Evolutionary conservation across 2,888 invertebrate species (phyloP).

Genomic region (Drosophila paracracens): DNA sequence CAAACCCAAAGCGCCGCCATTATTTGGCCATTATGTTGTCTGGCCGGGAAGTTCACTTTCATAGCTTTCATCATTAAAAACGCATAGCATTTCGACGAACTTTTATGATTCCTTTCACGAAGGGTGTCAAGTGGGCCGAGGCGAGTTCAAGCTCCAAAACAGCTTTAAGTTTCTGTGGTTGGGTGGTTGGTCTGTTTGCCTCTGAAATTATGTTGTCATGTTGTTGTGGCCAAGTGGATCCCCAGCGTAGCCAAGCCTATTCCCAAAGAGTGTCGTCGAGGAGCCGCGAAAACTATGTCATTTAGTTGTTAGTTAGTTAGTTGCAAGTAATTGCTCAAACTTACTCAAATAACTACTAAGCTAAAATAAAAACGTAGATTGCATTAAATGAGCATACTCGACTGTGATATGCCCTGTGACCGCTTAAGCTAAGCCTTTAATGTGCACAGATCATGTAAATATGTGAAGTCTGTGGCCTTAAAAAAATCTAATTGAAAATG

Average conservation of each 20-base stretch:
- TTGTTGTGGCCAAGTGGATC: constrained; percentile 39
- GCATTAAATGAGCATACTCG: not conserved
- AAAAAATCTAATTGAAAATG: not conserved
- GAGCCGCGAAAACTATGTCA: constrained; percentile 62
- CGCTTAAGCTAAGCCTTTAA: not conserved
- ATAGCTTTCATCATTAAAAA: constrained; percentile 67
- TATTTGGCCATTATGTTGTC: constrained; percentile 72
- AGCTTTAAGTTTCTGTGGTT: constrained; percentile 41
- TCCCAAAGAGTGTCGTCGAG: constrained; percentile 54
- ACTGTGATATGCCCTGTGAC: not conserved
- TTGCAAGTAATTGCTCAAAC: constrained; percentile 54
- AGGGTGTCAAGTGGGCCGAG: constrained; percentile 35
- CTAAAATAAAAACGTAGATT: constrained; percentile 1
- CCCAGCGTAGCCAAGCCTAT: constrained; percentile 68
- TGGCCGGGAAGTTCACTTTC: constrained; percentile 47
- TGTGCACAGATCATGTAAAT: not conserved
- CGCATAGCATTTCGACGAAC: constrained; percentile 65
- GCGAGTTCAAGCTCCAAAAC: constrained; percentile 33
- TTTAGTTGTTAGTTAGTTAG: constrained; percentile 46
- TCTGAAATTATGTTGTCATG: constrained; percentile 71
- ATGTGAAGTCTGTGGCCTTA: not conserved
- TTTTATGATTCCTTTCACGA: constrained; percentile 61
- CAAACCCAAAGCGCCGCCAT: constrained; percentile 45
- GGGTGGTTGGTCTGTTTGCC: not conserved
- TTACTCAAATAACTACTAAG: constrained; percentile 17